Percentiles rank a stretch among this genome's conserved stretches.
Conservation (phyloP, 2,797 vertebrate genomes). For the Simalia tracyae region DNA sequence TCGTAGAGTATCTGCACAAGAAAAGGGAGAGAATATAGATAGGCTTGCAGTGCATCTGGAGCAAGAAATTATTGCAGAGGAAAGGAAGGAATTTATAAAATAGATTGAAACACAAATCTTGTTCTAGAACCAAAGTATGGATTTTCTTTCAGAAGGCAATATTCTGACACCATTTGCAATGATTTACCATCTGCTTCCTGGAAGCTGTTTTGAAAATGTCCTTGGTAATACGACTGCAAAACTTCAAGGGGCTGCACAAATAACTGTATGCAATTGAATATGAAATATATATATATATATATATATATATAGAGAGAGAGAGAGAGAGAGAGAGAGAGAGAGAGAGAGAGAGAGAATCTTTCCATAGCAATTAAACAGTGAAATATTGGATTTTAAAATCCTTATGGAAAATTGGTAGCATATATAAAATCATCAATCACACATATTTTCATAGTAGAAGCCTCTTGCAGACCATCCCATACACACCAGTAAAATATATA, state of each 20-base stretch:
- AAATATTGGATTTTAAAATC: not conserved
- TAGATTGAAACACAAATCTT: conserved; percentile 16
- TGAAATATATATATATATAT: not conserved
- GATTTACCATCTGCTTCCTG: conserved; percentile 39
- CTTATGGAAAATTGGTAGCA: not conserved
- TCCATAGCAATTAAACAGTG: not conserved
- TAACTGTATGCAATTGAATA: not conserved
- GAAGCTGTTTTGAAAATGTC: conserved; percentile 44
- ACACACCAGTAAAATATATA: not conserved
- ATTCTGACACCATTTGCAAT: conserved; percentile 39
- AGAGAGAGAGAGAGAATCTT: not conserved
- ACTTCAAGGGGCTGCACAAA: not conserved
- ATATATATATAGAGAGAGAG: no score
- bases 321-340: no score
- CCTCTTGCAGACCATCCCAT: not conserved
- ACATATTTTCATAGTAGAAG: not conserved
- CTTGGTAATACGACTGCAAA: conserved; percentile 3
- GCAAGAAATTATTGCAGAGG: not conserved
- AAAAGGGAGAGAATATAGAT: not conserved
- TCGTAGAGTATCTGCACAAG: not conserved
- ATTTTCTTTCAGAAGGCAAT: conserved; percentile 36
- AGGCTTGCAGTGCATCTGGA: not conserved
- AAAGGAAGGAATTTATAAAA: conserved; percentile 20
- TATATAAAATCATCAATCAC: not conserved
- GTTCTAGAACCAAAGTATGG: not conserved